A percentile compares a stretch with the other conserved stretches of the same genome.
Conservation (phyloP, 2,888 invertebrate genomes). For the Drosophila imparisetae region DNA sequence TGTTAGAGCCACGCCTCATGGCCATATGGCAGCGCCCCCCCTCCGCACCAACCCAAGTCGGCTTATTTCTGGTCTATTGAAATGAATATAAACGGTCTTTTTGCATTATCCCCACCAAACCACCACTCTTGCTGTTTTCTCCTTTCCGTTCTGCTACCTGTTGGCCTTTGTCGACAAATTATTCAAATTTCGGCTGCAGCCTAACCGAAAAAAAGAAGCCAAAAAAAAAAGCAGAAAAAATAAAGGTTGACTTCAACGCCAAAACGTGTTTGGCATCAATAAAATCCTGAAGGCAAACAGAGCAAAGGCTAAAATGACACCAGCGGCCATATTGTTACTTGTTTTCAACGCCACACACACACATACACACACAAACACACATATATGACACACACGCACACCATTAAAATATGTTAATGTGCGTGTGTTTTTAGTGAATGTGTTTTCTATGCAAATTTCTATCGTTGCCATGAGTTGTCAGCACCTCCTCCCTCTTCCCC, state of each 20-base stretch:
- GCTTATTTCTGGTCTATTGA: conserved; percentile 33
- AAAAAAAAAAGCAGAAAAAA: neutral
- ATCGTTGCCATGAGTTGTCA: conserved; percentile 34
- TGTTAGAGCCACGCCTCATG: conserved; percentile 5
- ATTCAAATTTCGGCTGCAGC: conserved; percentile 56
- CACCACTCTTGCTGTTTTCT: neutral
- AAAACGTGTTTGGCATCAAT: conserved; percentile 75
- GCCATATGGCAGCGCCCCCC: neutral
- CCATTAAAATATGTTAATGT: conserved; percentile 63
- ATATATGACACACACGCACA: conserved; percentile 23
- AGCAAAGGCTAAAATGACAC: conserved; percentile 74
- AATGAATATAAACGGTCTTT: conserved; percentile 58
- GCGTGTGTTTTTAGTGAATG: conserved; percentile 63
- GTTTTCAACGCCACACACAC: conserved; percentile 13
- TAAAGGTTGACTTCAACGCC: conserved; percentile 55
- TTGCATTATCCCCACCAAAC: conserved; percentile 18
- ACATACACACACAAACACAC: conserved; percentile 9
- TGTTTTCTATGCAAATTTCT: conserved; percentile 74
- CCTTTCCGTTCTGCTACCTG: conserved; percentile 35
- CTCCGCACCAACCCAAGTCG: neutral
- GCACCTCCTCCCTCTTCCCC: neutral
- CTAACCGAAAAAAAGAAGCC: conserved; percentile 6
- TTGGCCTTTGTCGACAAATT: conserved; percentile 54
- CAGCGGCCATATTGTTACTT: conserved; percentile 74
- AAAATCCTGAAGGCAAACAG: conserved; percentile 63